Percentiles rank a stretch among this genome's conserved stretches.
Conservation (phyloP, 2,888 invertebrate species). For the Netelia virgata region DNA sequence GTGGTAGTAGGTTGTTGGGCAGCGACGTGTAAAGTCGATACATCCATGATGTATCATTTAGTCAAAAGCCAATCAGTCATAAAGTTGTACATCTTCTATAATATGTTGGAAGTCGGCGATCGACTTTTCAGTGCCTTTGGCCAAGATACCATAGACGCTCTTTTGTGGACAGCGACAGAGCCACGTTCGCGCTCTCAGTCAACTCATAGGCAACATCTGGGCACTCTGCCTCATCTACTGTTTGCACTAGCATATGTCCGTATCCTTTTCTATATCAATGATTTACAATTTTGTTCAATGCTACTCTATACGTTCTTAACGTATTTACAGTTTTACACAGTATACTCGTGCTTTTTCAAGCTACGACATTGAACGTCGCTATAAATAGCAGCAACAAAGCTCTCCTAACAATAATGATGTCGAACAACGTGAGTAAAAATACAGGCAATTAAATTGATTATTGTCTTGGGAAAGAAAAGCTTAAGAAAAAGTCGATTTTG, state of each 20-base stretch:
- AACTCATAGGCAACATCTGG: constrained; percentile 89
- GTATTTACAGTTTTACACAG: constrained; percentile 91
- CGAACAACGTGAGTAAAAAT: constrained; percentile 95
- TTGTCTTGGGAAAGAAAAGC: constrained; percentile 11
- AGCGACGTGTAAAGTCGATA: constrained; percentile 96
- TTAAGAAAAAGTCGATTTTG: constrained; percentile 50
- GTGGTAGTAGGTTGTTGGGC: constrained; percentile 93
- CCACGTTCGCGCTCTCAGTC: constrained; percentile 89
- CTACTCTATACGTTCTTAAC: constrained; percentile 65
- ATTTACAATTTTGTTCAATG: background rate
- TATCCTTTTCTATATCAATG: constrained; percentile 89
- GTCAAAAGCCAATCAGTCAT: constrained; percentile 99
- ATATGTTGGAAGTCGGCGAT: constrained; percentile 99
- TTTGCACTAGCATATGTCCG: constrained; percentile 97
- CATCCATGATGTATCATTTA: constrained; percentile 98
- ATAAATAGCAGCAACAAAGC: constrained; percentile 99
- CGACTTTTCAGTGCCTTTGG: constrained; percentile 98
- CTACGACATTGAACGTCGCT: constrained; percentile 99
- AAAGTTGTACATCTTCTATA: constrained; percentile 99
- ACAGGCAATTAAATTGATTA: constrained; percentile 51
- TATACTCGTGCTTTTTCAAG: constrained; percentile 96
- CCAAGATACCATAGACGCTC: constrained; percentile 98
- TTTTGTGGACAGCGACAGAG: constrained; percentile 99
- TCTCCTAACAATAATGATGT: constrained; percentile 99
- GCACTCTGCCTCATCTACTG: constrained; percentile 95